Evolutionary conservation across 2,888 invertebrate genomes (phyloP), one percentile per base, ranked within the genome.

Genomic region (Drosophila buzzatii): DNA sequence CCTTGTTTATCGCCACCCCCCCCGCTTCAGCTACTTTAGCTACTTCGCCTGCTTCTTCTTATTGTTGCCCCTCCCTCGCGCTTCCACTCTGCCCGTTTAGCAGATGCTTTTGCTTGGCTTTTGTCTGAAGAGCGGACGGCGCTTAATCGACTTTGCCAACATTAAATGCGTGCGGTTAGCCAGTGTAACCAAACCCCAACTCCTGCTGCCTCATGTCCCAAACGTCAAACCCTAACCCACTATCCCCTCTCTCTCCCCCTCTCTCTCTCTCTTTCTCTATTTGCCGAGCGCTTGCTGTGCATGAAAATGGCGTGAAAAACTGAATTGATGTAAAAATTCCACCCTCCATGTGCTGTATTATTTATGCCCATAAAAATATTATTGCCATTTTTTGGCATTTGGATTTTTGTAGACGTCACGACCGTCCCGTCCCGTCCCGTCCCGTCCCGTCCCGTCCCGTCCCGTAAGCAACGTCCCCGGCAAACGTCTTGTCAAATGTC

Each of bases 331-430:
- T 9, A 37, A 52, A 56, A 31, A 23, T 49, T 23, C 37, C 42
- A 20, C 42, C 42, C 52, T 58, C 35, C 51, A 65, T 49, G 63
- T 70, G 51, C 59, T 86, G 71, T 76, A 89, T 86, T 86, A 86
- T 86, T 86, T 84, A 86, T 89, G 83, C 74, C 83, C 86, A 86
- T 86, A 86, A 86, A 86, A 86, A 87, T 86, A 86, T 86, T 86
- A 89, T 89, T 86, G 86, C 86, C 85, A 87, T 86, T 89, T 86
- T 85, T 89, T 89, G 81, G 87, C 82, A 82, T 86, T 85, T 76
- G 86, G 89, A 77, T 89, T 85, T 83, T 72, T 73, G 70, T 72
- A 59, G 70, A 68, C 74, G 74, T 81, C 74, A 72, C 33, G n/a
- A 16, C 20, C 33, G 14, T 10, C 33, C 57, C 23, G 37, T 16